A percentile compares a stretch with the other conserved stretches of the same genome.
These are phyloP conservation scores for Netelia fuscicornis DNA, from an alignment of 2,888 invertebrate genomes.

Conservation along the genomic window DNA sequence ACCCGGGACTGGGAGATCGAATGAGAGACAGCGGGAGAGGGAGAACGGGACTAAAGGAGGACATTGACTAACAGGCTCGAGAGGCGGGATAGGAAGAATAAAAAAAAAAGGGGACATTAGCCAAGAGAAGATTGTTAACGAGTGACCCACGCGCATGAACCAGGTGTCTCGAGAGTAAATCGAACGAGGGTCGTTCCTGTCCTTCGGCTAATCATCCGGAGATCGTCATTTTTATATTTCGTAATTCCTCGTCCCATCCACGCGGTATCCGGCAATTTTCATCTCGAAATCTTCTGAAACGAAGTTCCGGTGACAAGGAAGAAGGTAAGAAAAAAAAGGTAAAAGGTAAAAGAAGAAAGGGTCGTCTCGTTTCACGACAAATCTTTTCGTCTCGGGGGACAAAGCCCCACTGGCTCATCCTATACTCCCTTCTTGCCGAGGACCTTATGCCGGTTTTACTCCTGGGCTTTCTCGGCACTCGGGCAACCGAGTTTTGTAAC, in stretches of 20 bases:
- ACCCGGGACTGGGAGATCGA: background rate
- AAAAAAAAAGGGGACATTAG: background rate
- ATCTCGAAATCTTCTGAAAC: conserved; percentile 18
- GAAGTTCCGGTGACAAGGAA: conserved; percentile 28
- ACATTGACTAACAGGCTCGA: background rate
- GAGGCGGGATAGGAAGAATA: background rate
- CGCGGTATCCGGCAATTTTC: background rate
- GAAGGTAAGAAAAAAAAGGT: background rate
- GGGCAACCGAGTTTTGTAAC: background rate
- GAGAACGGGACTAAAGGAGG: background rate
- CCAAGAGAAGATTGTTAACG: conserved; percentile 12
- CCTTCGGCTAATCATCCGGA: conserved; percentile 1
- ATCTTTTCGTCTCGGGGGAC: conserved; percentile 21
- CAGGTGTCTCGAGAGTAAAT: conserved; percentile 48
- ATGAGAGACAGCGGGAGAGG: background rate
- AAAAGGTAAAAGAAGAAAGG: background rate
- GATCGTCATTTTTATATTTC: conserved; percentile 17
- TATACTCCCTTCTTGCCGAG: too few species aligned
- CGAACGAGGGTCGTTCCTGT: conserved; percentile 34
- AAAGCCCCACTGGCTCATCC: background rate
- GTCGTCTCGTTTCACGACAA: conserved; percentile 9
- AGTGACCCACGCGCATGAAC: conserved; percentile 38
- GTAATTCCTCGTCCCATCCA: background rate
- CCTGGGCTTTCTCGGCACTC: background rate
- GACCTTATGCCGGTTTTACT: background rate